These are phyloP conservation scores for Hydrotaea diabolus DNA, from an alignment of 2,888 invertebrate genomes.

Conservation along the genomic window DNA sequence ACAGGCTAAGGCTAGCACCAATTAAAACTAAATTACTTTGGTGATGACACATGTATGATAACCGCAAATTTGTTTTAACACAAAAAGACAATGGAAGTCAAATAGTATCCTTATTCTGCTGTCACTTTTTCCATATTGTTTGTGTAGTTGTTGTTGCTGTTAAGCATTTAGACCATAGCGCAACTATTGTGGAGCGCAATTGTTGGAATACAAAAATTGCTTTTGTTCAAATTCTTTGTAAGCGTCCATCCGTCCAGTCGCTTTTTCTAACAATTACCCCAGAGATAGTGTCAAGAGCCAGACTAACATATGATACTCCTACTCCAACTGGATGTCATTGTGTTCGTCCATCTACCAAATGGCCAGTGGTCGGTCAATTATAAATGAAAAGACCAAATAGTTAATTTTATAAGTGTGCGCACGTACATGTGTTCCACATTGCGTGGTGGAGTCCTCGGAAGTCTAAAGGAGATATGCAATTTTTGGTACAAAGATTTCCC, in stretches of 20 bases:
- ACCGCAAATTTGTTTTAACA: constrained; percentile 67
- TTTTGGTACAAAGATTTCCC: neutral
- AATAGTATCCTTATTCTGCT: constrained; percentile 22
- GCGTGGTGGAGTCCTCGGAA: neutral
- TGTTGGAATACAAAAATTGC: constrained; percentile 28
- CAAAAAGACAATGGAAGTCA: neutral
- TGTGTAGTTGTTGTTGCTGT: constrained; percentile 19
- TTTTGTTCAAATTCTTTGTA: constrained; percentile 13
- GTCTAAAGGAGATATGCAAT: neutral
- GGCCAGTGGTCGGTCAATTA: constrained; percentile 22
- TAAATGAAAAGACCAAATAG: constrained; percentile 17
- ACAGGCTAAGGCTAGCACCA: constrained; percentile 54
- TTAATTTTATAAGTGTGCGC: neutral
- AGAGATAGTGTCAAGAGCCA: constrained; percentile 66
- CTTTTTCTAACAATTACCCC: constrained; percentile 63
- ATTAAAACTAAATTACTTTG: constrained; percentile 67
- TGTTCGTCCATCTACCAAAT: constrained; percentile 3
- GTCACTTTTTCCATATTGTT: too few relatives aligned
- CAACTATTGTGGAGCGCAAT: neutral
- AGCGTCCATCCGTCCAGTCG: neutral
- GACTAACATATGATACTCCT: constrained; percentile 67
- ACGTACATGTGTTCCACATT: neutral
- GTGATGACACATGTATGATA: constrained; percentile 67
- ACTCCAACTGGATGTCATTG: constrained; percentile 20
- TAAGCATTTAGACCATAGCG: constrained; percentile 20